Percentiles rank a stretch among this genome's conserved stretches.
Evolutionary conservation across 2,797 vertebrate genomes (phyloP).

Genomic region (Tachyglossus aculeatus): DNA sequence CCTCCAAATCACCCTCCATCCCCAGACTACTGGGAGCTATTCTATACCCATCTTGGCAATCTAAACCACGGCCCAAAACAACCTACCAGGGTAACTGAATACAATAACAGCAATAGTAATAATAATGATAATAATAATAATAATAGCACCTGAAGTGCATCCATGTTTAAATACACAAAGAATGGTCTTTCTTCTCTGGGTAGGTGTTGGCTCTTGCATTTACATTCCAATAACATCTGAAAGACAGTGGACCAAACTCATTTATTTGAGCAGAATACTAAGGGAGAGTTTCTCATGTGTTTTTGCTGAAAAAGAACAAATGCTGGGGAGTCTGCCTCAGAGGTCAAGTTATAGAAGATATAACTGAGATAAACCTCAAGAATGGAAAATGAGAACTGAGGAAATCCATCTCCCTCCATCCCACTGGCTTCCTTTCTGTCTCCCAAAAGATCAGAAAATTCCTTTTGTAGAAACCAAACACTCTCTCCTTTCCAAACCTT

Average conservation of each 20-base stretch:
- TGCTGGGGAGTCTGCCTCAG: too few relatives aligned
- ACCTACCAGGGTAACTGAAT: conserved; percentile 41
- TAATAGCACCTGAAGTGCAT: conserved; percentile 44
- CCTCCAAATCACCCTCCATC: background rate
- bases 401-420: too few relatives aligned
- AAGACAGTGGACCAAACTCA: background rate
- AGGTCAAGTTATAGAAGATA: too few relatives aligned
- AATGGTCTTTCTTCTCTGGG: conserved; percentile 28
- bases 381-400: too few relatives aligned
- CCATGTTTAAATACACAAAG: conserved; percentile 41
- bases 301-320: too few relatives aligned
- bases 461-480: too few relatives aligned
- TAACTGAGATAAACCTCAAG: too few relatives aligned
- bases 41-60: conserved; percentile 17
- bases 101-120: too few relatives aligned
- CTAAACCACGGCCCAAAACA: conserved; percentile 28
- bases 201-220: conserved; percentile 51
- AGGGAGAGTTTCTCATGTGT: background rate
- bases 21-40: background rate
- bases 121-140: conserved; percentile 17
- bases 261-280: conserved; percentile 9
- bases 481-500: too few relatives aligned
- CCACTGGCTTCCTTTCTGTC: too few relatives aligned
- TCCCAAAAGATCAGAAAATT: too few relatives aligned
- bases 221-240: conserved; percentile 17